Percentiles rank a stretch among this genome's conserved stretches.
These are phyloP conservation scores for Tipula unca DNA, from an alignment of 2,888 invertebrate genomes.

Conservation along the genomic window DNA sequence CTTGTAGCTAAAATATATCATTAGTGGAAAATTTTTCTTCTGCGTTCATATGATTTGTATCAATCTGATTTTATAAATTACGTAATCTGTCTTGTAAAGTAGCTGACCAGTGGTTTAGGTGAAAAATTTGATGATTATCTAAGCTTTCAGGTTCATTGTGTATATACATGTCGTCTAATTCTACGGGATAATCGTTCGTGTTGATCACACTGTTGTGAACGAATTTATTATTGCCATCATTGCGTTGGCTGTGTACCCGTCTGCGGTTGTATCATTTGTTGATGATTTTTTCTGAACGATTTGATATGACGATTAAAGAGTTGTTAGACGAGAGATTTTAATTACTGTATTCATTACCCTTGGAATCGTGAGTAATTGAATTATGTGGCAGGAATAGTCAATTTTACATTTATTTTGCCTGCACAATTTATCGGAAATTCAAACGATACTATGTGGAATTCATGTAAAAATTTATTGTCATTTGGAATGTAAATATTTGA, in stretches of 20 bases:
- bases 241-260: not conserved
- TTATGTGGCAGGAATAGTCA: not conserved
- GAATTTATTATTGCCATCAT: not conserved
- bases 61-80: not conserved
- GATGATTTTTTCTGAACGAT: too few species aligned
- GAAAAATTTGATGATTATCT: not conserved
- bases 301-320: too few species aligned
- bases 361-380: too few species aligned
- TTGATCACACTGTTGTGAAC: not conserved
- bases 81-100: not conserved
- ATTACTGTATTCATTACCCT: too few species aligned
- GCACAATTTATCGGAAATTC: not conserved
- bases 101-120: not conserved
- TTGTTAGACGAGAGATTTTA: too few species aligned
- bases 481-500: not conserved
- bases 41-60: not conserved
- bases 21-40: too few species aligned
- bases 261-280: too few species aligned
- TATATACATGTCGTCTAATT: not conserved
- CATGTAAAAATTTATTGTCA: not conserved
- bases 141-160: not conserved
- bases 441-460: not conserved
- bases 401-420: not conserved
- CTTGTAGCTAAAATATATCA: too few species aligned
- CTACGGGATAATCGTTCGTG: not conserved